A percentile compares a stretch with the other conserved stretches of the same genome.
Evolutionary conservation across 2,113 vertebrate species (phyloP).

Genomic region (Nothoprocta pentlandii): DNA sequence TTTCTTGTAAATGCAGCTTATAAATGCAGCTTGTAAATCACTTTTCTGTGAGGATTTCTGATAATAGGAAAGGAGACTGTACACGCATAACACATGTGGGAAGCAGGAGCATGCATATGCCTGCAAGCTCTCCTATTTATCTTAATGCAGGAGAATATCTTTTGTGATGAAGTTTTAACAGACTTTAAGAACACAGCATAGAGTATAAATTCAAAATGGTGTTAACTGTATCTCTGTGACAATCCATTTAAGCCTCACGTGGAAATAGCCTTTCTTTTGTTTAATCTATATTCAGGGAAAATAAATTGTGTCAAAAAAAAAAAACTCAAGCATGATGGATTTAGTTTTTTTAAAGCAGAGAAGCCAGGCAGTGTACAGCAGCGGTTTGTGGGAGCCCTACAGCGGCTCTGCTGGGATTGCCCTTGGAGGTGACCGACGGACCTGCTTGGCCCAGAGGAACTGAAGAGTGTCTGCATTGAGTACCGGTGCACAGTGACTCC

Average conservation of each 20-base stretch:
- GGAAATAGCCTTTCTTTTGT: not conserved
- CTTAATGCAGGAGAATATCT: conserved; percentile 32
- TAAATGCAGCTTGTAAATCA: no score
- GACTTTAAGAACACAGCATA: conserved; percentile 13
- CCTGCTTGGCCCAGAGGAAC: not conserved
- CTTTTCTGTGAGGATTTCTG: not conserved
- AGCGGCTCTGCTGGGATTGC: accelerated
- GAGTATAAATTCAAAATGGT: conserved; percentile 6
- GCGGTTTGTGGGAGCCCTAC: not conserved
- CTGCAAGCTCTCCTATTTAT: conserved; percentile 6
- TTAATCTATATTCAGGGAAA: conserved; percentile 12
- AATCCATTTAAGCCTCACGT: conserved; percentile 19
- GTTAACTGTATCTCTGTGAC: conserved; percentile 29
- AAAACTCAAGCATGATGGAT: conserved; percentile 3
- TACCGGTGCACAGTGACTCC: not conserved
- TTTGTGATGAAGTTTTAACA: conserved; percentile 31
- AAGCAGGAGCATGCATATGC: not conserved
- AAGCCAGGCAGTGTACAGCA: not conserved
- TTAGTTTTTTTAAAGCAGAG: conserved; percentile 35
- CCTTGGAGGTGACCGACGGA: not conserved
- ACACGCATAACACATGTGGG: not conserved
- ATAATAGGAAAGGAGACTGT: not conserved
- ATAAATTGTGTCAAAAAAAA: conserved; percentile 16
- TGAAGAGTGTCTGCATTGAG: not conserved
- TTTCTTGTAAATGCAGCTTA: no score